Percentiles rank a stretch among this genome's conserved stretches.
Evolutionary conservation across 2,797 vertebrate genomes (phyloP).

Genomic region (Mionectes olivaceus): DNA sequence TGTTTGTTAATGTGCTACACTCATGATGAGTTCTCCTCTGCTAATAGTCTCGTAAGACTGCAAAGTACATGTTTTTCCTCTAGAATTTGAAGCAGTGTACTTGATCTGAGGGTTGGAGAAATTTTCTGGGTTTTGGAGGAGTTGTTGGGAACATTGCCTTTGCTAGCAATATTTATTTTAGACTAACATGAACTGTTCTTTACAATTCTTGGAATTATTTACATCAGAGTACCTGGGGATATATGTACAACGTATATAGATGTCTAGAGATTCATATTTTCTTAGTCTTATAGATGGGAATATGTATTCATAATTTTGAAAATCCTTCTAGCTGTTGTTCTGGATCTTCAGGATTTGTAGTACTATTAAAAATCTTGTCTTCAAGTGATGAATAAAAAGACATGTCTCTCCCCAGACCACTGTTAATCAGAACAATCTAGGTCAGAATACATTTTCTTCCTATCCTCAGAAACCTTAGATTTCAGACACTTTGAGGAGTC

Average conservation of each 20-base stretch:
- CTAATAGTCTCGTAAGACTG: neutral
- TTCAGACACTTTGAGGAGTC: neutral
- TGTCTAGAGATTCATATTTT: neutral
- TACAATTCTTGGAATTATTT: neutral
- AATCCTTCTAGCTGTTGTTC: neutral
- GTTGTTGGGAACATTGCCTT: neutral
- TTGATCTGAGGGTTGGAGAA: neutral
- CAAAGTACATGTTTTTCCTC: neutral
- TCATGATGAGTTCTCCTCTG: fast-evolving
- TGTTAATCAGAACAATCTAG: neutral
- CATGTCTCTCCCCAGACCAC: neutral
- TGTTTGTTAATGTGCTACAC: neutral
- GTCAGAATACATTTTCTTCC: neutral
- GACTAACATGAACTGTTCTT: neutral
- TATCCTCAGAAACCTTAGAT: neutral
- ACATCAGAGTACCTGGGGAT: neutral
- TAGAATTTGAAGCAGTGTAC: neutral
- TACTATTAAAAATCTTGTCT: neutral
- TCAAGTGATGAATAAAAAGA: neutral
- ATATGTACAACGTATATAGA: neutral
- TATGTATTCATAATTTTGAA: neutral
- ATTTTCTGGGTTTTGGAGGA: neutral
- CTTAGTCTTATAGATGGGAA: neutral
- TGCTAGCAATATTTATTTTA: neutral
- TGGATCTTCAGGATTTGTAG: neutral